Conservation (phyloP, 2,113 vertebrate species). For the Lota lota region DNA sequence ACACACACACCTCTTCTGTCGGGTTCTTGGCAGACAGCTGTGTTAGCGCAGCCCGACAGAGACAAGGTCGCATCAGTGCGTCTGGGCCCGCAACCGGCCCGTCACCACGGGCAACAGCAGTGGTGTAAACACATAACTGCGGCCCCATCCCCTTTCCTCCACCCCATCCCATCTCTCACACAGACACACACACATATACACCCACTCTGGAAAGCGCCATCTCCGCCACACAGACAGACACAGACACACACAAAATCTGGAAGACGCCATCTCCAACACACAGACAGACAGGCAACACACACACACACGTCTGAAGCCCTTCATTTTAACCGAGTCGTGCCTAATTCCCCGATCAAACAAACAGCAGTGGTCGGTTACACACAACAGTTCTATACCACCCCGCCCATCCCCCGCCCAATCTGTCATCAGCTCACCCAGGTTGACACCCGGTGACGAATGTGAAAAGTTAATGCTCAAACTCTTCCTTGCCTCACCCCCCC, state of each 20-base stretch:
- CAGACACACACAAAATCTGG: conserved; percentile 17
- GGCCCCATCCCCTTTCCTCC: conserved; percentile 10
- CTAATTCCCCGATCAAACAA: conserved; percentile 51
- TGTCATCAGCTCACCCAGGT: conserved; percentile 25
- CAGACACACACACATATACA: neutral
- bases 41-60: conserved; percentile 16
- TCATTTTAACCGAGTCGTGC: conserved; percentile 31
- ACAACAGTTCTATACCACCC: conserved; percentile 24
- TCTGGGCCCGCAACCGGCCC: neutral
- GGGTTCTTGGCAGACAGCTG: conserved; percentile 54
- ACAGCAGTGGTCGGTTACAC: conserved; percentile 45
- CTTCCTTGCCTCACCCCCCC: neutral
- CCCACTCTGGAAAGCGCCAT: conserved; percentile 42
- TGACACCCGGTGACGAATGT: conserved; percentile 55
- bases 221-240: neutral
- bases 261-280: too few species aligned
- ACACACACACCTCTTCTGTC: conserved; percentile 10
- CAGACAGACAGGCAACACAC: neutral
- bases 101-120: conserved; percentile 9
- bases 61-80: conserved; percentile 20
- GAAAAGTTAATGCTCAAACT: conserved; percentile 36
- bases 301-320: conserved; percentile 40
- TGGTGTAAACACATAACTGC: conserved; percentile 35
- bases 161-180: neutral
- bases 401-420: conserved; percentile 12